A percentile compares a stretch with the other conserved stretches of the same genome.
These are phyloP conservation scores for Nasonia vitripennis DNA, from an alignment of 1,140 invertebrate genomes.

Conservation along the genomic window DNA sequence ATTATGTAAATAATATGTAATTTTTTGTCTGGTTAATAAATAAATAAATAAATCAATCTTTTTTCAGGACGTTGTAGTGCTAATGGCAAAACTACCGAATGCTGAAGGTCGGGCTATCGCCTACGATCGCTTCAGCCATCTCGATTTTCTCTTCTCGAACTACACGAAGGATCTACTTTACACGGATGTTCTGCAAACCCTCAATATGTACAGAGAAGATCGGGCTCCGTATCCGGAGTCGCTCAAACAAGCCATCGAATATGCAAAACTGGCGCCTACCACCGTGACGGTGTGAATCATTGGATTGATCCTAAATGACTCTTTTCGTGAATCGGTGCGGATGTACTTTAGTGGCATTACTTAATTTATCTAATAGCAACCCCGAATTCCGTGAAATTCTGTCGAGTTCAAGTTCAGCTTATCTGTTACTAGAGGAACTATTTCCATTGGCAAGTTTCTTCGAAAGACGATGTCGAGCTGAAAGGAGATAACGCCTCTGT, in stretches of 20 bases:
- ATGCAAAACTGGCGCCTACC: constrained; percentile 25
- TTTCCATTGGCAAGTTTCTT: neutral
- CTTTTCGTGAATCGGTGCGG: neutral
- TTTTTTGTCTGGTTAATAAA: too few species aligned
- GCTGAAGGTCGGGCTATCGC: constrained; percentile 73
- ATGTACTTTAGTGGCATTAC: neutral
- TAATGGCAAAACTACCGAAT: constrained; percentile 74
- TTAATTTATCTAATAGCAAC: neutral
- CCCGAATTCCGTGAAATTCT: neutral
- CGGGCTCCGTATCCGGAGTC: neutral
- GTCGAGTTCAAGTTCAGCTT: neutral
- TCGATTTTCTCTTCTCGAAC: constrained; percentile 83
- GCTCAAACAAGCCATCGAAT: constrained; percentile 4
- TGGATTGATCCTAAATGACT: neutral
- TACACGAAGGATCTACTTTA: constrained; percentile 78
- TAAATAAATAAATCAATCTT: too few species aligned
- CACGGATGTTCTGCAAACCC: constrained; percentile 62
- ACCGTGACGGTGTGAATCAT: constrained; percentile 32
- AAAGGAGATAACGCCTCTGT: too few species aligned
- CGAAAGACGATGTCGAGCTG: too few species aligned
- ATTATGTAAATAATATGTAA: too few species aligned
- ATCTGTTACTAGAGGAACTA: neutral
- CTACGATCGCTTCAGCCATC: constrained; percentile 79
- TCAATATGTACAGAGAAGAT: neutral
- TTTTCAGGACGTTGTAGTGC: constrained; percentile 78